A percentile compares a stretch with the other conserved stretches of the same genome.
Conservation (phyloP, 2,113 vertebrate genomes). For the Equus przewalskii region DNA sequence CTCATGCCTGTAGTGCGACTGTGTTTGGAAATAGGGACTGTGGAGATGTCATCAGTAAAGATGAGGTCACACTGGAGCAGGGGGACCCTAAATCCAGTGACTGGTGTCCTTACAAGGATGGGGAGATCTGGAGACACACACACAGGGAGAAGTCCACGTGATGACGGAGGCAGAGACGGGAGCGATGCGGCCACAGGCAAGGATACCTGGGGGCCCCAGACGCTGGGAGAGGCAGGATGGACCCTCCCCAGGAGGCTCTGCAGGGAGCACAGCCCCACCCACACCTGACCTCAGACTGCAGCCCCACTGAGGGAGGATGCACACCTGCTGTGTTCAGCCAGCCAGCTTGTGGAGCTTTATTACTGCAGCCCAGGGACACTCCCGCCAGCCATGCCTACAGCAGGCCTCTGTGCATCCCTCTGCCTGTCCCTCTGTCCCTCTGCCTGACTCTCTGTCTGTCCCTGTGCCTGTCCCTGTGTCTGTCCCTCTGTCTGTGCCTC, state of each 20-base stretch:
- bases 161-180: background rate
- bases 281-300: background rate
- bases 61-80: background rate
- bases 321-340: background rate
- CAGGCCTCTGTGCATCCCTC: background rate
- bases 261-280: background rate
- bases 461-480: no score
- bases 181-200: background rate
- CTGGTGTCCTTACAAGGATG: no score
- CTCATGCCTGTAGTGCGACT: rapidly evolving
- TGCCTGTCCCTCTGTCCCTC: background rate
- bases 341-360: rapidly evolving
- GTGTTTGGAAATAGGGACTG: background rate
- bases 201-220: background rate
- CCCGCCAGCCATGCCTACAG: no score
- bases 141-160: background rate
- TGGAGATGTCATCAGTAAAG: background rate
- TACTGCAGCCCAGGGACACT: rapidly evolving
- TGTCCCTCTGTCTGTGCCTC: background rate
- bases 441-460: no score
- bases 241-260: background rate
- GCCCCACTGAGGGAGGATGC: background rate
- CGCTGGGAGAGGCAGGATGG: background rate
- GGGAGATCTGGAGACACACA: background rate
- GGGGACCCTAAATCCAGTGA: background rate